These are phyloP conservation scores for Danio kyathit DNA, from an alignment of 2,797 vertebrate species.

Conservation along the genomic window DNA sequence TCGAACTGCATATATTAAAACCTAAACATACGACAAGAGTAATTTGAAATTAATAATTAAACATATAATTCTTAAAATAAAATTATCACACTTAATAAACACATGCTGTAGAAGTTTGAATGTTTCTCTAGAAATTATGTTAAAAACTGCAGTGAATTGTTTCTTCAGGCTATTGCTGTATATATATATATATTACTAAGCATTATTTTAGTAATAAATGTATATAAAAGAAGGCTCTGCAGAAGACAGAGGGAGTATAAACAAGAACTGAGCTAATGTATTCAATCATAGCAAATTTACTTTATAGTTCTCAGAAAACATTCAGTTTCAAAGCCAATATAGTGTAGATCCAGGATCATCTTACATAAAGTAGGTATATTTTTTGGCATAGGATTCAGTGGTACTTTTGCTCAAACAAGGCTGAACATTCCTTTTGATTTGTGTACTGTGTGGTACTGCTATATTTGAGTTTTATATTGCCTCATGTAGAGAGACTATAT, in stretches of 20 bases:
- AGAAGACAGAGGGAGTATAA: not conserved
- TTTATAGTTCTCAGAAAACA: constrained; percentile 37
- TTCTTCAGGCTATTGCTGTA: not conserved
- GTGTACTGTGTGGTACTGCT: constrained; percentile 14
- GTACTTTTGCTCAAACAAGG: constrained; percentile 37
- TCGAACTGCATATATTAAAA: not conserved
- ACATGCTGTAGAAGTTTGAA: not conserved
- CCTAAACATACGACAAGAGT: not conserved
- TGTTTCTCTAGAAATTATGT: not conserved
- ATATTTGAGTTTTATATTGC: constrained; percentile 29
- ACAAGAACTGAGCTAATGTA: constrained; percentile 9
- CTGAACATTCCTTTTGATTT: constrained; percentile 44
- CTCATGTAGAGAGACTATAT: constrained; percentile 43
- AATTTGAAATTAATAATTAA: not conserved
- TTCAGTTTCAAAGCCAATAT: not conserved
- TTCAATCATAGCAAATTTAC: constrained; percentile 19
- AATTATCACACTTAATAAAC: not conserved
- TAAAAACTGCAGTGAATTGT: not conserved
- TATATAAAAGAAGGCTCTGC: not conserved
- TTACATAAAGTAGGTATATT: constrained; percentile 30
- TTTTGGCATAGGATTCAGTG: constrained; percentile 35
- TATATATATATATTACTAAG: not conserved
- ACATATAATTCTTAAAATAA: not conserved
- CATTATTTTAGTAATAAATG: not conserved
- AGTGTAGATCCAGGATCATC: not conserved